Percentiles rank a stretch among this genome's conserved stretches.
These are phyloP conservation scores for Ophioninae sp. DNA, from an alignment of 2,888 invertebrate species.

Conservation along the genomic window DNA sequence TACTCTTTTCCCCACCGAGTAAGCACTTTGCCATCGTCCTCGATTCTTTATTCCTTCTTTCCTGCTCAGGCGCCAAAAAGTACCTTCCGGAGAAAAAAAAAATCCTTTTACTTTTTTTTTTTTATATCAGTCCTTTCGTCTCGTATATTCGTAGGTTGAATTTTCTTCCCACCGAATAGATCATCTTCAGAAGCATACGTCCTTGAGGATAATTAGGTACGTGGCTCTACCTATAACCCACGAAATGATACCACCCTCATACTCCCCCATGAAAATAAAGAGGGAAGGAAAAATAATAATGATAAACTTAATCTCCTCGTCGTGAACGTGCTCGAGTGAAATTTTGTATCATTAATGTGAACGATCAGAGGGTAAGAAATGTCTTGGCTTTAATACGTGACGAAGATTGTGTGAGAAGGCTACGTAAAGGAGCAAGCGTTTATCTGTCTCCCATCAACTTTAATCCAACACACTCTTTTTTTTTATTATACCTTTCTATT, in stretches of 20 bases:
- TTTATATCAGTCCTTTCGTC: conserved; percentile 14
- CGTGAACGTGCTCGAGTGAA: conserved; percentile 59
- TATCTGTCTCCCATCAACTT: conserved; percentile 7
- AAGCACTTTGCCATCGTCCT: conserved; percentile 52
- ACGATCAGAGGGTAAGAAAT: conserved; percentile 50
- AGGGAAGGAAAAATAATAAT: conserved; percentile 9
- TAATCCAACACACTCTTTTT: background rate
- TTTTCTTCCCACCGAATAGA: conserved; percentile 75
- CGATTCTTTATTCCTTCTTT: conserved; percentile 60
- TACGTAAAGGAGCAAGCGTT: conserved; percentile 25
- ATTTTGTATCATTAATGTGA: conserved; percentile 58
- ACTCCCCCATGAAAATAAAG: conserved; percentile 26
- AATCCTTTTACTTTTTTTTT: conserved; percentile 49
- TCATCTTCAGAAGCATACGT: conserved; percentile 77
- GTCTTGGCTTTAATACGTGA: conserved; percentile 47
- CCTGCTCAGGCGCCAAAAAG: conserved; percentile 35
- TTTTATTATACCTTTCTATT: conserved; percentile 20
- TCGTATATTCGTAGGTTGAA: conserved; percentile 58
- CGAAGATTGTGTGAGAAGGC: conserved; percentile 45
- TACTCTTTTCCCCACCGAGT: conserved; percentile 52
- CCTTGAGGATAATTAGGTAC: conserved; percentile 78
- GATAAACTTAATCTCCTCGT: conserved; percentile 30
- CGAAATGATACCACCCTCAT: conserved; percentile 48
- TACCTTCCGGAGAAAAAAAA: conserved; percentile 17
- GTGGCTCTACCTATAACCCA: conserved; percentile 69